A percentile compares a stretch with the other conserved stretches of the same genome.
Evolutionary conservation across 2,113 vertebrate genomes (phyloP).

Genomic region (Osmerus eperlanus): DNA sequence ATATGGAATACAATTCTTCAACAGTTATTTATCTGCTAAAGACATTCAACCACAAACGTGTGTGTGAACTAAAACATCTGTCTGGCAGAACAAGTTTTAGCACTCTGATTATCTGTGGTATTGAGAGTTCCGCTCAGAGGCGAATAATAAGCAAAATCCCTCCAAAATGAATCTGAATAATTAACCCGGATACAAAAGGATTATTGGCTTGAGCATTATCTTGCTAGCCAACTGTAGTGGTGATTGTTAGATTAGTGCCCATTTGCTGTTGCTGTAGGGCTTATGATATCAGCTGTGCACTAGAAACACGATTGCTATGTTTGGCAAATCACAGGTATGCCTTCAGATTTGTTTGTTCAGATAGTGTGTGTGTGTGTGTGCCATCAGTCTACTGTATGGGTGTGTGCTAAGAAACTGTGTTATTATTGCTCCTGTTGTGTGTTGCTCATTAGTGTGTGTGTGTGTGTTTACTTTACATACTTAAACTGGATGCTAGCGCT

Average conservation of each 20-base stretch:
- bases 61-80: too few species aligned
- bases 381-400: conserved; percentile 9
- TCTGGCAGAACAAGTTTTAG: too few species aligned
- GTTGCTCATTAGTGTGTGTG: not conserved
- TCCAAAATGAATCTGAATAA: conserved; percentile 30
- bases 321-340: conserved; percentile 25
- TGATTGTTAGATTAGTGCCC: conserved; percentile 46
- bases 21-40: too few species aligned
- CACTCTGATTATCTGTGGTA: not conserved
- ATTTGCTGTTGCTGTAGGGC: conserved; percentile 36
- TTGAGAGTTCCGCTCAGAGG: not conserved
- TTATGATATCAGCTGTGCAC: conserved; percentile 35
- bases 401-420: not conserved
- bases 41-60: too few species aligned
- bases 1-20: too few species aligned
- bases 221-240: conserved; percentile 27
- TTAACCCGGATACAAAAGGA: conserved; percentile 50
- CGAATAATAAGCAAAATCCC: conserved; percentile 8
- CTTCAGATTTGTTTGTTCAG: conserved; percentile 23
- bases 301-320: conserved; percentile 5
- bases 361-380: conserved; percentile 17
- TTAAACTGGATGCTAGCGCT: too few species aligned
- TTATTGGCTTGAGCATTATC: conserved; percentile 47
- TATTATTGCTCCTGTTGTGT: not conserved
- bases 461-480: not conserved